A percentile compares a stretch with the other conserved stretches of the same genome.
These are phyloP conservation scores for Hipposideros larvatus DNA, from an alignment of 2,797 vertebrate species.

Conservation along the genomic window DNA sequence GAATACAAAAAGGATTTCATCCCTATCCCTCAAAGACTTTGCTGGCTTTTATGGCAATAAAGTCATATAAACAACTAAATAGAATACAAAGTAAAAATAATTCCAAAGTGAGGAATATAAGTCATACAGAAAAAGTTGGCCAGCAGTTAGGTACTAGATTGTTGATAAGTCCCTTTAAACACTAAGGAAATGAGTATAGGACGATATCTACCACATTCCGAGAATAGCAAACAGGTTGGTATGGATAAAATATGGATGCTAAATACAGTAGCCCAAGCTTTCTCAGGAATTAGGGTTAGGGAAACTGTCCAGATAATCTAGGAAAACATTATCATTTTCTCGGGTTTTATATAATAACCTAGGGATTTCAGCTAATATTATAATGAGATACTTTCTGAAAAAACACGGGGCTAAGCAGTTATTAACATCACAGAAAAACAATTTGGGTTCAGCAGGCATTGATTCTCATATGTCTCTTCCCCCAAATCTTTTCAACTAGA, in stretches of 20 bases:
- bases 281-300: conserved; percentile 9
- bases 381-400: conserved; percentile 36
- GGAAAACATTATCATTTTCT: conserved; percentile 15
- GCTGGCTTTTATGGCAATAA: not conserved
- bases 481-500: conserved; percentile 87
- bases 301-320: not conserved
- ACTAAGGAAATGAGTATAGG: not conserved
- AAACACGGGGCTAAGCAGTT: not conserved
- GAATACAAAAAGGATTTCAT: not conserved
- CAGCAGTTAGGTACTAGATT: not conserved
- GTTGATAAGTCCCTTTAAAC: not conserved
- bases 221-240: not conserved
- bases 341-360: conserved; percentile 37
- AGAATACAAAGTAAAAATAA: not conserved
- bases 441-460: not conserved
- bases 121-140: not conserved
- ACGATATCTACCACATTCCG: not conserved
- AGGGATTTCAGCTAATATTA: conserved; percentile 39
- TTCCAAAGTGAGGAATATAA: not conserved
- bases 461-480: not conserved
- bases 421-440: not conserved
- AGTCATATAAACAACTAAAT: not conserved
- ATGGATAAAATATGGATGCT: not conserved
- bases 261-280: not conserved
- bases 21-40: not conserved